Evolutionary conservation across 2,797 vertebrate genomes (phyloP), one percentile per base, ranked within the genome.

Genomic region (Tokudaia muenninki): DNA sequence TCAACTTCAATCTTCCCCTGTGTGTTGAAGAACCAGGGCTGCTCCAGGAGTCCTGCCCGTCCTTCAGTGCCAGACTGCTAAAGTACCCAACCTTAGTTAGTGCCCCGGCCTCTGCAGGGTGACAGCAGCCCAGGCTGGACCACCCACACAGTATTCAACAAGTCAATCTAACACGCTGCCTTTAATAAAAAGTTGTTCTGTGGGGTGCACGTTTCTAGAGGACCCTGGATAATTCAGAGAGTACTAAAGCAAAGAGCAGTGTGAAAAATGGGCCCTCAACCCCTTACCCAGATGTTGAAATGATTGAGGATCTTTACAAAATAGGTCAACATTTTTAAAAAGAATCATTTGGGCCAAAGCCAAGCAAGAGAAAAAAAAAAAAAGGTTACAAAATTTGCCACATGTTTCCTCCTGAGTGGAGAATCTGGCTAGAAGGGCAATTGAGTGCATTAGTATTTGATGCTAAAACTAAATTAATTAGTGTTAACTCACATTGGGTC

Each of bases 371-470:
- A 26, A 37, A 87, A 50, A 79, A 75, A 41, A 34, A 90, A 50
- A 67, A 70, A 31, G 9, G 9, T 82, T 91, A 93, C 87, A 67
- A 93, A 94, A 13, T 88, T 92, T 26, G 12, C 90, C 29, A 92
- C 31, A 4, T 50, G 24, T 75, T 17, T 90, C 80, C 29, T 87
- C 65, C 29, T 84, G 41, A 67, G 5, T 84, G 87, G 72, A 79
- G 79, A 29, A n/a, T 44, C 95, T 47, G 21, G 44, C 77, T 2
- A 91, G 34, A 3, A 65, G 1, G 63, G 1, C 3, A 90, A 91
- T 9, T 14, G 89, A 90, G 34, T 83, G 55, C 79, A 74, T 75
- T 19, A 74, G 9, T 44, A 84, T 37, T 63, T 90, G 29, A 92
- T 59, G 19, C 17, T 79, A 77, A 94, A 91, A 86, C 55, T 67